Percentiles rank a stretch among this genome's conserved stretches.
Evolutionary conservation across 2,888 invertebrate genomes (phyloP).

Genomic region (Trichogramma evanescens): DNA sequence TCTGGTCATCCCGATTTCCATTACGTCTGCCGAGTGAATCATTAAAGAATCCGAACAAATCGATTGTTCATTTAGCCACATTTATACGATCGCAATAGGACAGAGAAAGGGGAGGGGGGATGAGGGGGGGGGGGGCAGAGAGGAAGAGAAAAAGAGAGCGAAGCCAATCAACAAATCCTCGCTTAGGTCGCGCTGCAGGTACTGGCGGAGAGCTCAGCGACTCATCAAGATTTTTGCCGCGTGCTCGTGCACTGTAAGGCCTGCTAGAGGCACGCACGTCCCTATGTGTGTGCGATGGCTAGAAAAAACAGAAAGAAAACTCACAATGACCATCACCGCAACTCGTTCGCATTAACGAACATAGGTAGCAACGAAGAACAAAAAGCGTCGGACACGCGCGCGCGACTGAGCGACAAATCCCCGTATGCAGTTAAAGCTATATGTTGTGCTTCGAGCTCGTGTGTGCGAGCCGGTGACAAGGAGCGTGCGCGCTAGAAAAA

Average conservation of each 20-base stretch:
- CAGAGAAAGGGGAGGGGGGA: conserved; percentile 7
- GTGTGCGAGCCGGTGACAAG: conserved; percentile 22
- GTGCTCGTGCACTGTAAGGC: too few species aligned
- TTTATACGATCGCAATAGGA: too few species aligned
- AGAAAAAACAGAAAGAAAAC: neutral
- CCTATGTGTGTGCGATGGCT: neutral
- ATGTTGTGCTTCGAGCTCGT: too few species aligned
- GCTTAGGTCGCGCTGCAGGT: neutral
- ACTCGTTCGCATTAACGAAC: neutral
- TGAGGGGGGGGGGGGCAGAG: conserved; percentile 5
- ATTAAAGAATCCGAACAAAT: neutral
- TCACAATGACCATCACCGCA: neutral
- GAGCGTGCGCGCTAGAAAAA: conserved; percentile 26
- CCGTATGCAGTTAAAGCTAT: too few species aligned
- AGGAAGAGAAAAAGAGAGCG: conserved; percentile 14
- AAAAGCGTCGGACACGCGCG: neutral
- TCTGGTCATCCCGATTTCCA: too few species aligned
- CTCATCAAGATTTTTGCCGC: conserved; percentile 1
- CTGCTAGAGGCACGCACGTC: too few species aligned
- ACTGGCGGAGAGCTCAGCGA: neutral
- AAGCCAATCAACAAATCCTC: neutral
- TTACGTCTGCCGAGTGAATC: neutral
- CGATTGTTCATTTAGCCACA: too few species aligned
- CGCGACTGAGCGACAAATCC: neutral
- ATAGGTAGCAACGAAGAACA: neutral